A percentile compares a stretch with the other conserved stretches of the same genome.
phyloP scores from a whole-genome alignment of 2,888 invertebrate genomes.

The Megaustenia siamemsis region DNA sequence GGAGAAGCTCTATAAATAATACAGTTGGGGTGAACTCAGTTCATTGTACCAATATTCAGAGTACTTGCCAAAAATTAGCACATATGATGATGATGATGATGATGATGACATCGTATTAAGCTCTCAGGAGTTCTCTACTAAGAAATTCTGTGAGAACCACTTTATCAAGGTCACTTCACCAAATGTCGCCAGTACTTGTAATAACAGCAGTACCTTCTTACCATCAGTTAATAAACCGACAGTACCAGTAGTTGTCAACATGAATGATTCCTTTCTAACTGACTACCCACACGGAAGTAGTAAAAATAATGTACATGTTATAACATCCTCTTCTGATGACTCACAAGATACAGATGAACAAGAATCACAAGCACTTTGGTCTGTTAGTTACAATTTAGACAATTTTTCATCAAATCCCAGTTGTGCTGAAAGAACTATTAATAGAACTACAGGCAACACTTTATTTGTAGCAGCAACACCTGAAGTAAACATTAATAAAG shows the following conservation, averaged over 20 bases:
- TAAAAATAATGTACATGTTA: not conserved
- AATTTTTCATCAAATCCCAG: not conserved
- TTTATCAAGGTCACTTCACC: not conserved
- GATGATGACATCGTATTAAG: conserved; percentile 16
- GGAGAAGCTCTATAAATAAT: not conserved
- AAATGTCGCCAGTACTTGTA: not conserved
- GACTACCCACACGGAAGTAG: not conserved
- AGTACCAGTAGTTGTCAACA: too few species aligned
- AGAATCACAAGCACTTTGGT: conserved; percentile 33
- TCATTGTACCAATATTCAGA: not conserved
- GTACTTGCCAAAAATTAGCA: not conserved
- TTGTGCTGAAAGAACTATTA: not conserved
- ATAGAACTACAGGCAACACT: not conserved
- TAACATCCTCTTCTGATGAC: conserved; percentile 26
- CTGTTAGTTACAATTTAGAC: not conserved
- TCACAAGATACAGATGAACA: conserved; percentile 6
- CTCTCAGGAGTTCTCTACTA: not conserved
- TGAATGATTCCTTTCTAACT: not conserved
- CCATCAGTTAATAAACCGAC: not conserved
- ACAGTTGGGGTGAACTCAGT: not conserved
- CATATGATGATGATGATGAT: conserved; percentile 21
- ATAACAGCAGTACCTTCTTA: not conserved
- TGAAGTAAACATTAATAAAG: not conserved
- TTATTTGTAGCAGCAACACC: not conserved
- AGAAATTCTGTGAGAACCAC: not conserved